These are phyloP conservation scores for Tetramorium simillimum DNA, from an alignment of 1,140 invertebrate genomes.

Conservation along the genomic window DNA sequence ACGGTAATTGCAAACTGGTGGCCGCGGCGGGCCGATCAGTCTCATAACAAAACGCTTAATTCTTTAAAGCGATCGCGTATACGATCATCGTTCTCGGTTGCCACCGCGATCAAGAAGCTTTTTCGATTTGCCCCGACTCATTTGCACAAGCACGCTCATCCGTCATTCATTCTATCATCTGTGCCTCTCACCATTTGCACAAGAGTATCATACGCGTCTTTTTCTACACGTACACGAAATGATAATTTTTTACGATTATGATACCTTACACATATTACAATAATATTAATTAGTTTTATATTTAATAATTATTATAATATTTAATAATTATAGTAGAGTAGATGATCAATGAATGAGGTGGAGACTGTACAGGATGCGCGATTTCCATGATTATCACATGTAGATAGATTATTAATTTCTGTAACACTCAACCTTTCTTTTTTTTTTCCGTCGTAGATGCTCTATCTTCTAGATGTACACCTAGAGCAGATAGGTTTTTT, in stretches of 20 bases:
- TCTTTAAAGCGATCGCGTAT: slow-evolving; percentile 52
- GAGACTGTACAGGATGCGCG: slow-evolving; percentile 85
- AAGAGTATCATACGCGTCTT: slow-evolving; percentile 53
- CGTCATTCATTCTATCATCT: slow-evolving; percentile 54
- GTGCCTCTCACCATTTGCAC: slow-evolving; percentile 30
- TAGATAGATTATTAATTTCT: slow-evolving; percentile 83
- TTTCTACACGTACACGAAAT: slow-evolving; percentile 77
- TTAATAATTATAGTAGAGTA: slow-evolving; percentile 85
- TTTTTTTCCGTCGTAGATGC: slow-evolving; percentile 67
- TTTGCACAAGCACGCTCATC: slow-evolving; percentile 73
- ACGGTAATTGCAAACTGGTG: slow-evolving; percentile 81
- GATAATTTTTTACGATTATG: slow-evolving; percentile 83
- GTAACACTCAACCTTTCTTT: slow-evolving; percentile 73
- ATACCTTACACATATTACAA: slow-evolving; percentile 83
- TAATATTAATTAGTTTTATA: slow-evolving; percentile 84
- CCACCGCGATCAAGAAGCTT: slow-evolving; percentile 47
- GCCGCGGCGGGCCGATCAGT: slow-evolving; percentile 82
- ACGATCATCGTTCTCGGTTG: slow-evolving; percentile 37
- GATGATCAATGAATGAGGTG: slow-evolving; percentile 86
- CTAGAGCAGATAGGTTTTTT: slow-evolving; percentile 64
- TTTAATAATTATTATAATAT: slow-evolving; percentile 84
- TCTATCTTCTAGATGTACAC: slow-evolving; percentile 67
- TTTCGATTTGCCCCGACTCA: slow-evolving; percentile 71
- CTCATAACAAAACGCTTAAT: slow-evolving; percentile 82
- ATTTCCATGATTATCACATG: slow-evolving; percentile 86